Evolutionary conservation across 2,113 vertebrate species (phyloP), one percentile per base, ranked within the genome.

Genomic region (Pelodiscus sinensis): DNA sequence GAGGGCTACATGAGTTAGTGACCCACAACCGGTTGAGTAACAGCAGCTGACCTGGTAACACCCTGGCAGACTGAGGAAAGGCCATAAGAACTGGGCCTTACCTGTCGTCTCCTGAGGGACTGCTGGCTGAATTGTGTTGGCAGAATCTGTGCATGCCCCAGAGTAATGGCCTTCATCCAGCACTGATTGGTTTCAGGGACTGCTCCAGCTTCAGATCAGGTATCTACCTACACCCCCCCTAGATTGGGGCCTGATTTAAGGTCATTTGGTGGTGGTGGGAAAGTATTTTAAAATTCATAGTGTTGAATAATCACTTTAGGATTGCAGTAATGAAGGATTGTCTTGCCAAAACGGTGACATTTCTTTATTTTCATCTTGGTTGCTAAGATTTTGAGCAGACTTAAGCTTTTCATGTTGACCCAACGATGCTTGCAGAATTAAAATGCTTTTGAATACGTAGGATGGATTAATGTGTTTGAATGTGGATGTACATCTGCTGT

Each of bases 261-360:
- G 15, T 11, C 22, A 0, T 6, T 4, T 3, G 1, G 5, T 0
- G n/a, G n/a, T 3, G 21, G 25, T 25, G 50, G 44, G 4, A 6
- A 44, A 80, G 18, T n/a, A 35, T 35, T 54, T 89, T 65, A 54
- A 29, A 50, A 27, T 24, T n/a, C 6, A 78, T 35, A 75, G 21
- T 27, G 19, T 29, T 7, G 2, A 71, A 18, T 12, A 50, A 0
- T 62, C 68, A 27, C 12, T 3, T 15, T 11, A 6, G 29, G 55
- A 19, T 88, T 81, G 71, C 35, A 56, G 31, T 55, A 60, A 81
- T 21, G 4, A 6, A 57, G 71, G 4, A 0, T 1, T 1, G 8
- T 9, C 14, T 8, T 71, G 13, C 4, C 27, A 25, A 9, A 8
- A 75, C 10, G 54, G 25, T 31, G 2, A 5, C 14, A 1, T 29